Base-by-base conservation (phyloP, 2,888 invertebrate species). In the Zaprionus obscuricornis region DNA sequence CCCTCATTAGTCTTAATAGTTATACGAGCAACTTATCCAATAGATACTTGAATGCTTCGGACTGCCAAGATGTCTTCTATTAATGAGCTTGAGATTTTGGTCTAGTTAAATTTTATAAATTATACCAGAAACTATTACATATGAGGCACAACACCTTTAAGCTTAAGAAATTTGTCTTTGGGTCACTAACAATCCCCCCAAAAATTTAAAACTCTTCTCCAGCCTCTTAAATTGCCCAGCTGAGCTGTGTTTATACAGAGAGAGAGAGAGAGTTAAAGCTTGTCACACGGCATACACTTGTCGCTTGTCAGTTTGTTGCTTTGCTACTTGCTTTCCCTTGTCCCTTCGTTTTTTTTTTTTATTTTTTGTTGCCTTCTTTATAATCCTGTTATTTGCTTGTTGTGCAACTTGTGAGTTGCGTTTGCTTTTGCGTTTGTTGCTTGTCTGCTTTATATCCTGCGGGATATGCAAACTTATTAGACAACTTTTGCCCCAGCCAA, bases 401-500 rank as follows among this genome's bases (percentile, higher is more conserved):
- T 72, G 56, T 59, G 55, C 69, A 52, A 49, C 50, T 64, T 62
- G 54, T 55, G 63, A 55, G 66, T 51, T 55, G 31, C 58, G 51
- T 49, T 42, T 40, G 47, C 18, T 10, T 36, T 18, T n/a, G n/a
- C n/a, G 46, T 20, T 49, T 59, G 52, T 24, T 59, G 55, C 59
- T 57, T 63, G 59, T 74, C 56, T 64, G 50, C 71, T 64, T 66
- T 60, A 68, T 72, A 73, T 83, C 87, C 85, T 81, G 66, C 62
- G 85, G 87, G 87, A 87, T 76, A 76, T 70, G 74, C 73, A 75
- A 86, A 85, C 85, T 83, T 87, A 83, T 83, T 79, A 79, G 67
- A 69, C 70, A 77, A 79, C 49, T 83, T 82, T 65, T 45, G 14
- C 39, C 64, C 33, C 50, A 33, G 7, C 46, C 36, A 42, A 49